phyloP scores from a whole-genome alignment of 2,113 vertebrate genomes.

The Zosterops hypoxanthus region DNA sequence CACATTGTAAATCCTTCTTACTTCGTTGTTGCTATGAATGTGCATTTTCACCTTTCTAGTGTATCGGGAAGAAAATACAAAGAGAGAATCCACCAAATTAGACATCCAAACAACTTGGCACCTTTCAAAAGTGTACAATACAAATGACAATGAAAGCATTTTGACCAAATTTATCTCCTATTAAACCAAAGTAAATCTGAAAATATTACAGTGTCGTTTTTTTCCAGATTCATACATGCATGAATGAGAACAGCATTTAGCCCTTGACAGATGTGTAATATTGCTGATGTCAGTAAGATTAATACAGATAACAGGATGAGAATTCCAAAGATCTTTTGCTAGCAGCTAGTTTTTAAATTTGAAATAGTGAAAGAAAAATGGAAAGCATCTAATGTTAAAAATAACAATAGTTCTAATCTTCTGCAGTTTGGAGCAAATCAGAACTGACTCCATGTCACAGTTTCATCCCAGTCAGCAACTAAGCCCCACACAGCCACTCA shows the following conservation, averaged over 20 bases:
- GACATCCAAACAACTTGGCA: background rate
- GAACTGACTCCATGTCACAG: background rate
- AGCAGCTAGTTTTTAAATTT: background rate
- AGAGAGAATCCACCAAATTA: background rate
- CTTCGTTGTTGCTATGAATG: slow-evolving; percentile 81
- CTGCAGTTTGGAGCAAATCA: background rate
- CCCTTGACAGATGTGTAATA: background rate
- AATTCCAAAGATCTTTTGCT: background rate
- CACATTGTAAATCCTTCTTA: slow-evolving; percentile 93
- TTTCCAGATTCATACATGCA: background rate
- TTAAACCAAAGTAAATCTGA: background rate
- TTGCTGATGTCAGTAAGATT: background rate
- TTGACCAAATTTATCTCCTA: background rate
- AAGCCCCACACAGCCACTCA: background rate
- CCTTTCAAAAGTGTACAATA: background rate
- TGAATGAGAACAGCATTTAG: background rate
- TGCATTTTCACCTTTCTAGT: slow-evolving; percentile 89
- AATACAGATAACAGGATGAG: background rate
- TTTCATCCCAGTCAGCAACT: background rate
- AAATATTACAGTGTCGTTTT: background rate
- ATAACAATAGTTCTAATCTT: background rate
- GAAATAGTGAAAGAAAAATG: background rate
- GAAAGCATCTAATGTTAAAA: background rate
- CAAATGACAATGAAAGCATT: background rate
- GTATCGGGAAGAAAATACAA: slow-evolving; percentile 5